Conservation (phyloP, 2,113 vertebrate genomes). For the Corvus hawaiiensis region DNA sequence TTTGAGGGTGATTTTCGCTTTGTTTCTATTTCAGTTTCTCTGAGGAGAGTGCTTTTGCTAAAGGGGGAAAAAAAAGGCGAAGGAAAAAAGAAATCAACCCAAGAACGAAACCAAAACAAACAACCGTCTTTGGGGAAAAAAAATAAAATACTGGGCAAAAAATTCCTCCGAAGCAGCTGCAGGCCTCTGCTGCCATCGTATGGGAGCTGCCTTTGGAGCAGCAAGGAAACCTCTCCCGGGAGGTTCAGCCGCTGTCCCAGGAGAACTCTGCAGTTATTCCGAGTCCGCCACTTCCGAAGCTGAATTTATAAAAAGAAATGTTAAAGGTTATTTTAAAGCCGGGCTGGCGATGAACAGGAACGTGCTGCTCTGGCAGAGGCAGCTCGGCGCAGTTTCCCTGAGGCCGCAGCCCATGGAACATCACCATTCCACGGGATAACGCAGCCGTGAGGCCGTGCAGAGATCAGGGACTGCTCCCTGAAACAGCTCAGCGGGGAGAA, state of each 20-base stretch:
- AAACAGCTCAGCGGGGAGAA: rapidly evolving
- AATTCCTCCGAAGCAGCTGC: background rate
- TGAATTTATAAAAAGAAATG: background rate
- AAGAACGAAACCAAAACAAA: background rate
- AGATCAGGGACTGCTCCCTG: rapidly evolving
- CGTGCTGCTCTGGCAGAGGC: background rate
- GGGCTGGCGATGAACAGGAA: rapidly evolving
- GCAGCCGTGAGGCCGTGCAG: too few species aligned
- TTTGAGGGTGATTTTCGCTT: background rate
- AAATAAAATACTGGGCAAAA: background rate
- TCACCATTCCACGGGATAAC: rapidly evolving
- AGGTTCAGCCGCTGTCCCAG: background rate
- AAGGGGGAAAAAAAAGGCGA: too few species aligned
- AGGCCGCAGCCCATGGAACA: rapidly evolving
- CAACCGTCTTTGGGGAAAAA: background rate
- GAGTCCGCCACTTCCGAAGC: rapidly evolving
- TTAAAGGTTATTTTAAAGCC: rapidly evolving
- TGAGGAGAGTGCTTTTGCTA: background rate
- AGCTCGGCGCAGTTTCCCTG: rapidly evolving
- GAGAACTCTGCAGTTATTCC: rapidly evolving
- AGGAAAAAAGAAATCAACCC: too few species aligned
- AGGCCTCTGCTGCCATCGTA: conserved; percentile 67
- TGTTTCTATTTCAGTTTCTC: background rate
- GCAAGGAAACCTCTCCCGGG: background rate
- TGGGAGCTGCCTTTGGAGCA: conserved; percentile 32